These are phyloP conservation scores for Atta texana DNA, from an alignment of 1,140 invertebrate genomes.

Conservation along the genomic window DNA sequence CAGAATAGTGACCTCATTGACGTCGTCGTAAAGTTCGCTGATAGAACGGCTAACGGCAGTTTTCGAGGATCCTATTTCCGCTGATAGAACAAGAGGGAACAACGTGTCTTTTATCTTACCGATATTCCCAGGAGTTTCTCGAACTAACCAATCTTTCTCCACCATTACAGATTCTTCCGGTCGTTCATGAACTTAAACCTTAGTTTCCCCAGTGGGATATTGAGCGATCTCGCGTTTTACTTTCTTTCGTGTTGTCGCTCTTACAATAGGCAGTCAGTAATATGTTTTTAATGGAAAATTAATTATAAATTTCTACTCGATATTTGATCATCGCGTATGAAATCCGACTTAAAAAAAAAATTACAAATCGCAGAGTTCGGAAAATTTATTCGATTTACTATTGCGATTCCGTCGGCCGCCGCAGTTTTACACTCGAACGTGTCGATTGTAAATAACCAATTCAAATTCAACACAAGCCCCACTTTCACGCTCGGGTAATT, in stretches of 20 bases:
- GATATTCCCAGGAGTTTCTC: conserved; percentile 60
- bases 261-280: not conserved
- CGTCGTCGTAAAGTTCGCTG: conserved; percentile 66
- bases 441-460: conserved; percentile 45
- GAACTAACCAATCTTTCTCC: conserved; percentile 51
- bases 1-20: conserved; percentile 67
- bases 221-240: conserved; percentile 22
- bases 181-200: conserved; percentile 54
- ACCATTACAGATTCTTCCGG: conserved; percentile 56
- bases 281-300: not conserved
- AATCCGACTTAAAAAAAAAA: not conserved
- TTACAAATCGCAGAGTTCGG: not conserved
- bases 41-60: conserved; percentile 57
- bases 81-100: conserved; percentile 61
- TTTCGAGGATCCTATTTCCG: conserved; percentile 66
- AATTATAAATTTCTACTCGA: not conserved
- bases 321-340: not conserved
- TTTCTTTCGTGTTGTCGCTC: conserved; percentile 20
- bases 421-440: conserved; percentile 25
- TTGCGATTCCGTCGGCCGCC: not conserved
- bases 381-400: conserved; percentile 14
- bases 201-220: conserved; percentile 29
- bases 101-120: conserved; percentile 69
- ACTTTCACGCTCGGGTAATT: conserved; percentile 45
- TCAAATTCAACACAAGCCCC: conserved; percentile 38